Evolutionary conservation across 2,113 vertebrate genomes (phyloP).

Genomic region (Vanacampus margaritifer): DNA sequence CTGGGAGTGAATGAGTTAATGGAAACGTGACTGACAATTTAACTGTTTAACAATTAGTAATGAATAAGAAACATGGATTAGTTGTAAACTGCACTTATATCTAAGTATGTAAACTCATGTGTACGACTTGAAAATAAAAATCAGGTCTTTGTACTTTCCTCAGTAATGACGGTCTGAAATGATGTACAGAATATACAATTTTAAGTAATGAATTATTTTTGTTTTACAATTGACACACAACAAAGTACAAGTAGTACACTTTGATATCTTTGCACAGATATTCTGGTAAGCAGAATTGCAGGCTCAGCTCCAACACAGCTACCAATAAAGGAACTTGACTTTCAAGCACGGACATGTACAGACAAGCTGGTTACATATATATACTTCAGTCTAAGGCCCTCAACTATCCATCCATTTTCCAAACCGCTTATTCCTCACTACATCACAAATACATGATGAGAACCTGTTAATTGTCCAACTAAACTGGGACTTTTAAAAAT

Average conservation of each 20-base stretch:
- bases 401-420: too few relatives aligned
- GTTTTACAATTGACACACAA: not conserved
- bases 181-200: not conserved
- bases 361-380: not conserved
- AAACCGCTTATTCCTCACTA: not conserved
- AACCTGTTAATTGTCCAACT: not conserved
- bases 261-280: not conserved
- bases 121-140: not conserved
- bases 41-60: too few relatives aligned
- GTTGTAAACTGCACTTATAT: too few relatives aligned
- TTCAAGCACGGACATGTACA: not conserved
- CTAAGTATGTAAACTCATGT: not conserved
- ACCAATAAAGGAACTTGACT: not conserved
- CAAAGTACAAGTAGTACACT: not conserved
- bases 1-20: too few relatives aligned
- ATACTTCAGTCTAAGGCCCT: not conserved
- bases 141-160: not conserved
- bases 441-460: not conserved
- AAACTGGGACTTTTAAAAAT: not conserved
- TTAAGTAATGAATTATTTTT: not conserved
- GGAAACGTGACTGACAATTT: too few relatives aligned
- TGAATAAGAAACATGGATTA: too few relatives aligned
- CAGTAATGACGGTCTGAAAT: not conserved
- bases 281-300: not conserved
- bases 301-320: conserved; percentile 1